phyloP scores from a whole-genome alignment of 2,888 invertebrate species.

The Tupiocoris notatus region DNA sequence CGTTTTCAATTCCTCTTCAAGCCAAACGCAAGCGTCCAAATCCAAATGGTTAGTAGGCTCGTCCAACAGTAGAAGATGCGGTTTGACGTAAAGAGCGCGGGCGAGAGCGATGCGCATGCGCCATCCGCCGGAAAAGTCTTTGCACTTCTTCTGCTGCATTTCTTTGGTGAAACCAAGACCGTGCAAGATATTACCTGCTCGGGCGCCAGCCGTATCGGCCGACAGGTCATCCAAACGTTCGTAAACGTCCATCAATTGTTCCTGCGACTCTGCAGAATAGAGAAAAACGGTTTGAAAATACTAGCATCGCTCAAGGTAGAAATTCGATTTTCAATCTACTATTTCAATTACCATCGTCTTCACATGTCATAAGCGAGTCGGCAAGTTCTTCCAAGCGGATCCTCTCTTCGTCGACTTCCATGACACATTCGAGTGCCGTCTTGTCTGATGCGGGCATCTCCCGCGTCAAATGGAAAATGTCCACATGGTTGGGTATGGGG shows the following conservation, averaged over 20 bases:
- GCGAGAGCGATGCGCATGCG: constrained; percentile 98
- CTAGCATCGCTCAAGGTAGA: background rate
- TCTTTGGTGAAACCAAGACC: constrained; percentile 91
- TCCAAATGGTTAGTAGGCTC: constrained; percentile 99
- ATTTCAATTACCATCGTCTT: constrained; percentile 69
- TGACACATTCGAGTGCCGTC: constrained; percentile 91
- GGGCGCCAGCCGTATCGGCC: constrained; percentile 90
- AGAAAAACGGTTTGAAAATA: background rate
- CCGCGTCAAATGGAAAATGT: constrained; percentile 93
- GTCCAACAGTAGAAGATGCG: constrained; percentile 93
- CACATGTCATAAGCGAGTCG: constrained; percentile 80
- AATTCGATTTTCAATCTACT: background rate
- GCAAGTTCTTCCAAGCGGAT: constrained; percentile 86
- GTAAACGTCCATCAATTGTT: constrained; percentile 95
- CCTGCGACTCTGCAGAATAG: constrained; percentile 71
- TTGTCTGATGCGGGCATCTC: constrained; percentile 99
- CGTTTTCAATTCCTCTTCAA: constrained; percentile 95
- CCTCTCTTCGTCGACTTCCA: constrained; percentile 97
- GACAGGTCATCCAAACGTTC: constrained; percentile 95
- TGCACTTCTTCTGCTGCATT: constrained; percentile 73
- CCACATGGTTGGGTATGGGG: constrained; percentile 93
- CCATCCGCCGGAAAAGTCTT: constrained; percentile 93
- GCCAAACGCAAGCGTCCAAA: constrained; percentile 98
- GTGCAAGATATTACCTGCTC: constrained; percentile 91
- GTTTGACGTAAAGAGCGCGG: constrained; percentile 93